Base-by-base conservation (phyloP, 2,888 invertebrate species). In the Hydriomena furcata region DNA sequence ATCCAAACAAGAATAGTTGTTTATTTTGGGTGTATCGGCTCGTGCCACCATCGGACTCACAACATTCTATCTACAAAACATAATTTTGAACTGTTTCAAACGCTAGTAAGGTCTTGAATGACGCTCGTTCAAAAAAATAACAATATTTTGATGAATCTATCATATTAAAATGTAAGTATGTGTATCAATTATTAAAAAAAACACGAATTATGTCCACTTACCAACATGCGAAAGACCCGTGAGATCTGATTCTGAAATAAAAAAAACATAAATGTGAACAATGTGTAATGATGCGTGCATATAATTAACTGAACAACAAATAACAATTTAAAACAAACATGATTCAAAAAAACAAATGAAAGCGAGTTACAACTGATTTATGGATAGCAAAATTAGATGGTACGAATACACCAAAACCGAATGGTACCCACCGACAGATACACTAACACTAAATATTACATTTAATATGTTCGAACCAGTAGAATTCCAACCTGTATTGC, bases 141-240 rank as follows among this genome's bases (percentile, higher is more conserved):
- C n/a, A 28, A 28, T 38, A 38, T 38, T 38, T 3, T 41, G 20
- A 30, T 30, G 2, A 1, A 5, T 17, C 4, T 20, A 20, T 20
- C 10, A 34, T 34, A 8, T 8, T 21, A 34, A 20, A 34, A 21
- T 10, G 6, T 10, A 4, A n/a, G n/a, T n/a, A n/a, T n/a, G n/a
- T n/a, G n/a, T n/a, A n/a, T n/a, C n/a, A n/a, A n/a, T n/a, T 7
- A n/a, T 32, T 50, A 52, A 55, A 32, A 61, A 61, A 56, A 58
- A 6, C 47, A 56, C 45, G 52, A 53, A 60, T 36, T 17, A 60
- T 66, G 51, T 63, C 45, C 64, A 92, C 93, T 92, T 86, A 93
- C 93, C 92, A 82, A 93, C 91, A 86, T 93, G 93, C 71, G 92
- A 92, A 76, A 92, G 86, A 74, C 89, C 90, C 77, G 92, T 92